Percentiles rank a stretch among this genome's conserved stretches.
phyloP scores from a whole-genome alignment of 2,113 vertebrate genomes.

The Rhinichthys klamathensis region DNA sequence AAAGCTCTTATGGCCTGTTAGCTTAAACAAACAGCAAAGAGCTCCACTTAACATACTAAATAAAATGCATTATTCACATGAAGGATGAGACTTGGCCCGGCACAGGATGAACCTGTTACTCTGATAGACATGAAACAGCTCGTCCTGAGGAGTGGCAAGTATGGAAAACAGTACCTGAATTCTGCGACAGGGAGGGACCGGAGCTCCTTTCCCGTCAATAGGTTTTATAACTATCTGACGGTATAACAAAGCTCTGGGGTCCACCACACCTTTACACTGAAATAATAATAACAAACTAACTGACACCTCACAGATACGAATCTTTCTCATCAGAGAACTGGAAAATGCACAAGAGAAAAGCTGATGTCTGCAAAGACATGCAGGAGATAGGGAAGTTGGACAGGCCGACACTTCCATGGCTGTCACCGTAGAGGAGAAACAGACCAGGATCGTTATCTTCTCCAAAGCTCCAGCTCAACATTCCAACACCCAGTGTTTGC shows the following conservation, averaged over 20 bases:
- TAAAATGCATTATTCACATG: background rate
- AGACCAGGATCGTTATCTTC: constrained; percentile 60
- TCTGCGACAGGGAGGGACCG: background rate
- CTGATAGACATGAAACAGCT: constrained; percentile 36
- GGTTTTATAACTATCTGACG: background rate
- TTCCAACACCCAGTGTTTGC: constrained; percentile 55
- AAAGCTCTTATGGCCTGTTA: background rate
- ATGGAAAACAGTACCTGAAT: constrained; percentile 5
- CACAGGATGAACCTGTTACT: constrained; percentile 41
- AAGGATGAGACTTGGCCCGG: constrained; percentile 3
- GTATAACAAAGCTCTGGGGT: background rate
- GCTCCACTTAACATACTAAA: background rate
- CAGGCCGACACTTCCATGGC: constrained; percentile 32
- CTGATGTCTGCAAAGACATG: background rate
- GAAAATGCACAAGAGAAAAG: background rate
- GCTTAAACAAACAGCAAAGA: constrained; percentile 24
- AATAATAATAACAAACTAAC: background rate
- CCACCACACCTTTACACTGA: constrained; percentile 3
- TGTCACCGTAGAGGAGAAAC: constrained; percentile 60
- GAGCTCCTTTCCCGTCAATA: background rate
- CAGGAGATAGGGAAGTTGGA: background rate
- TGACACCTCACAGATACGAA: constrained; percentile 6
- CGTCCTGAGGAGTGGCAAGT: constrained; percentile 33
- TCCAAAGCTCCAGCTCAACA: constrained; percentile 49
- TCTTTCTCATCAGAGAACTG: background rate